phyloP scores from a whole-genome alignment of 2,797 vertebrate species.

The Sebastes elongatus region DNA sequence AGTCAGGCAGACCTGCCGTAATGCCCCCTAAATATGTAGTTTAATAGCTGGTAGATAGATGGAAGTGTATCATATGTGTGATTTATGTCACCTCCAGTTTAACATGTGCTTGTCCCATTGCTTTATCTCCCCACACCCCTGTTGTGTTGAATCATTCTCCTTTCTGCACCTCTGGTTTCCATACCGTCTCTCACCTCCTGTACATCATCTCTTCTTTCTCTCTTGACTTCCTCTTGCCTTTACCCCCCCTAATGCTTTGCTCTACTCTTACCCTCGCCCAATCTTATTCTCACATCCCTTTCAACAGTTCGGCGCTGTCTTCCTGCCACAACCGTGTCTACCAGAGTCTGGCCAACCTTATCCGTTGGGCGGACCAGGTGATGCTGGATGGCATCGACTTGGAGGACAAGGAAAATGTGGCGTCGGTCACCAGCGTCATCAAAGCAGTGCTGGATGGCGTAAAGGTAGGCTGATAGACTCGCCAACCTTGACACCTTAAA shows the following conservation, averaged over 20 bases:
- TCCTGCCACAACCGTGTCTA: constrained; percentile 97
- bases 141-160: background rate
- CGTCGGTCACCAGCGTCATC: constrained; percentile 92
- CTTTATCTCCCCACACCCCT: background rate
- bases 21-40: background rate
- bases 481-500: background rate
- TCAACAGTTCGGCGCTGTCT: constrained; percentile 90
- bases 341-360: constrained; percentile 97
- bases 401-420: constrained; percentile 95
- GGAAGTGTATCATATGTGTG: background rate
- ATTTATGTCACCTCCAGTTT: constrained; percentile 5
- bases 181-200: background rate
- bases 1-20: background rate
- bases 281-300: background rate
- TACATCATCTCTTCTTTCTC: background rate
- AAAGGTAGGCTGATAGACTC: constrained; percentile 83
- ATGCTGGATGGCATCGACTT: constrained; percentile 96
- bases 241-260: background rate
- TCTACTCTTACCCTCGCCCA: background rate
- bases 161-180: background rate
- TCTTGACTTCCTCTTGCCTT: background rate
- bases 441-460: constrained; percentile 98
- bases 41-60: background rate
- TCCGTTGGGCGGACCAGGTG: constrained; percentile 98
- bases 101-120: background rate